Evolutionary conservation across 1,140 invertebrate species (phyloP), one percentile per base, ranked within the genome.

Genomic region (Scaptomyza graminum): DNA sequence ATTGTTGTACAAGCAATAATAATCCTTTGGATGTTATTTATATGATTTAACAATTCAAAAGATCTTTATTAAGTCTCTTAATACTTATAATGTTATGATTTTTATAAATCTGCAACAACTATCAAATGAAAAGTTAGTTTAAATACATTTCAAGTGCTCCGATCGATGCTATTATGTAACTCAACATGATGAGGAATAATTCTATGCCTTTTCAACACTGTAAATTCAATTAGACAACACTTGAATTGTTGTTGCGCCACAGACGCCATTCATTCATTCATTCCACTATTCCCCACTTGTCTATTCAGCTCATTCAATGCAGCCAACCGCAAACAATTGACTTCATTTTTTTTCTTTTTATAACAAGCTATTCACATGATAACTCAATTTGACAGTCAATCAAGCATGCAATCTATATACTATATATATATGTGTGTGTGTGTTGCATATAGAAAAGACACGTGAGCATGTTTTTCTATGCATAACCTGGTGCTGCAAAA

Each of bases 371-470:
- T 67, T 65, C 66, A 62, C 46, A 67, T 65, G 64, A 66, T 67
- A 84, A 70, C 63, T 43, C 51, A 87, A 77, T 87, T 81, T 87
- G 78, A 68, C 60, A 87, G 73, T 82, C 81, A 87, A 85, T 85
- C 81, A 85, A 69, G 57, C 57, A 87, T 83, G 49, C 54, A 65
- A 66, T 71, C 31, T 34, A 39, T 37, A 7, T 31, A 31, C 6
- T 5, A 7, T 28, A 5, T 31, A 7, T 9, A 8, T 34, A 9
- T 34, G 31, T 34, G 31, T 34, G 8, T 34, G 31, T 9, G n/a
- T n/a, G n/a, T n/a, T n/a, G n/a, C 34, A 43, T 47, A 43, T 31
- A 44, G 8, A 51, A 37, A 34, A n/a, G n/a, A 46, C n/a, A 13
- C 22, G 16, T 43, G 46, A 39, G 22, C 51, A 41, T 34, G 31